Evolutionary conservation across 2,797 vertebrate species (phyloP).

Genomic region (Rhincodon typus): DNA sequence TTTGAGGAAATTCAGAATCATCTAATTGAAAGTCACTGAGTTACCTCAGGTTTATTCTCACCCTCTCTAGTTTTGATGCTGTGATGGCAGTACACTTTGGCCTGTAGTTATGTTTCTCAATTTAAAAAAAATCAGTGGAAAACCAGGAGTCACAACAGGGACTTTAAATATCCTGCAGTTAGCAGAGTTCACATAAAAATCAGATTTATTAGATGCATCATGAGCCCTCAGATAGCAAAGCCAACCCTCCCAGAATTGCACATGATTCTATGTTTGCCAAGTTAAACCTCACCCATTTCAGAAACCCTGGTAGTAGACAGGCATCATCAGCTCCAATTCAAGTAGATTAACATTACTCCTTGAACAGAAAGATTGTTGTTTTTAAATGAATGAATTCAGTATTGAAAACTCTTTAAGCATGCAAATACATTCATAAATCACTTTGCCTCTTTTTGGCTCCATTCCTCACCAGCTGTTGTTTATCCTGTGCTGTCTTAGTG

Average conservation of each 20-base stretch:
- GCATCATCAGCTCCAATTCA: background rate
- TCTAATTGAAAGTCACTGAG: background rate
- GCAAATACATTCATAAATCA: slow-evolving; percentile 42
- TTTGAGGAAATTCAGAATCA: background rate
- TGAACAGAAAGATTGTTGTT: background rate
- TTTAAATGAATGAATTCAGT: slow-evolving; percentile 28
- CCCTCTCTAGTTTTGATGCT: background rate
- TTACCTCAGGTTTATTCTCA: background rate
- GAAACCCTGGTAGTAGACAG: background rate
- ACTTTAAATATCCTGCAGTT: background rate
- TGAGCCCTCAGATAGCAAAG: background rate
- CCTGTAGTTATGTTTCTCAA: background rate
- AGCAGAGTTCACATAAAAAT: slow-evolving; percentile 5
- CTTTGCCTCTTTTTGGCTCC: slow-evolving; percentile 42
- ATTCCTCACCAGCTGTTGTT: slow-evolving; percentile 49
- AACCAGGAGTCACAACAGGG: background rate
- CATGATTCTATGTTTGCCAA: background rate
- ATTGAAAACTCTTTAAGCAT: slow-evolving; percentile 39
- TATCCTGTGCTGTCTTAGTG: background rate
- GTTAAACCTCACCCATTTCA: background rate
- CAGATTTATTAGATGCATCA: background rate
- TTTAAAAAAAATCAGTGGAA: background rate
- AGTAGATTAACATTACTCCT: background rate
- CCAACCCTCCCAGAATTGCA: background rate
- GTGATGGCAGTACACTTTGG: background rate